These are phyloP conservation scores for Arge pagana DNA, from an alignment of 2,888 invertebrate genomes.

Conservation along the genomic window DNA sequence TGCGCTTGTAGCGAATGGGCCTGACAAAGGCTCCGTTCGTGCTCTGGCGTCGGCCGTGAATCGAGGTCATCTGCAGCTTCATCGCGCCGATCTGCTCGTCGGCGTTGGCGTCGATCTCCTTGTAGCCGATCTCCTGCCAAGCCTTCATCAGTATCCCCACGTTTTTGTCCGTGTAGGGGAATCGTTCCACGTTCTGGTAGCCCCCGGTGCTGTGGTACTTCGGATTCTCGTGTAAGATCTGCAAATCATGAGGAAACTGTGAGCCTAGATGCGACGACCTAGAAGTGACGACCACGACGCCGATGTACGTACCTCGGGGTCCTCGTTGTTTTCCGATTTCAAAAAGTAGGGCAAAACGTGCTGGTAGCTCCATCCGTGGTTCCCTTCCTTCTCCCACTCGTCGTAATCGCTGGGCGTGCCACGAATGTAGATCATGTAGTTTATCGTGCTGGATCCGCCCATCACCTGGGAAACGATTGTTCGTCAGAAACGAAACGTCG, in stretches of 20 bases:
- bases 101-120: conserved; percentile 65
- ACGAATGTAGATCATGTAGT: conserved; percentile 67
- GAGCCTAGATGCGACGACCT: no score
- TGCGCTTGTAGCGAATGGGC: conserved; percentile 64
- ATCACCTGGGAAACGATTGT: conserved; percentile 50
- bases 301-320: conserved; percentile 41
- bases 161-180: conserved; percentile 66
- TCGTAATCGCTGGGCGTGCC: conserved; percentile 64
- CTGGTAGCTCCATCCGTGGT: conserved; percentile 63
- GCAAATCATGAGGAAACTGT: conserved; percentile 22
- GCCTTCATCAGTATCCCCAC: conserved; percentile 64
- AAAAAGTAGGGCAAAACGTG: conserved; percentile 59
- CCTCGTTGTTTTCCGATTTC: conserved; percentile 60
- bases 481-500: not conserved
- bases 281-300: no score
- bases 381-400: conserved; percentile 62
- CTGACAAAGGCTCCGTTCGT: conserved; percentile 70
- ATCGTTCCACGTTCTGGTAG: conserved; percentile 68
- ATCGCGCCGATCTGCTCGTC: conserved; percentile 66
- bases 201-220: conserved; percentile 67
- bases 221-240: conserved; percentile 53
- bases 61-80: conserved; percentile 67
- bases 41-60: conserved; percentile 66
- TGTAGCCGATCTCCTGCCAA: conserved; percentile 67
- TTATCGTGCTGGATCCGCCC: conserved; percentile 67